Evolutionary conservation across 92 coral and sea anemone genomes (phyloP), one percentile per base, ranked within the genome.

Genomic region (Nematostella vectensis): DNA sequence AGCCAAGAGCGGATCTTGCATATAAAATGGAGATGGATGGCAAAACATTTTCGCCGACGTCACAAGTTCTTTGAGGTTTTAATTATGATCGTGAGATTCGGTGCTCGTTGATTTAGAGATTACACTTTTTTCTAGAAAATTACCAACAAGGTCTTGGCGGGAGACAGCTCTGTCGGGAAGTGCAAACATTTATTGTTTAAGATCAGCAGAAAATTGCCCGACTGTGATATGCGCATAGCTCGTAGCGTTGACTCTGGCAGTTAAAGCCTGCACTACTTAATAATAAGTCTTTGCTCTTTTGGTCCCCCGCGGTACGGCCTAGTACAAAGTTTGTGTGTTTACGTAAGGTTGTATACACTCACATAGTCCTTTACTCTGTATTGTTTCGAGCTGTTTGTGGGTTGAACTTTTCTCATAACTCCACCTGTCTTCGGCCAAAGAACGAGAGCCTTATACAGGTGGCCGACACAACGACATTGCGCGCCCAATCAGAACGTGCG

Each of bases 321-420:
- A 8, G n/a, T n/a, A n/a, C n/a, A n/a, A n/a, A n/a, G n/a, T n/a
- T n/a, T 11, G 12, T 69, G 33, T 83, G 71, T 83, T 78, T 74
- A 70, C 21, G 11, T 45, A 45, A 45, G 51, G 11, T 45, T 17
- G 12, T 45, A 45, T 17, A 4, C 9, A 22, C 23, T 19, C 17
- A 45, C 51, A 45, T 45, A 22, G 17, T 22, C 51, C 51, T 45
- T 45, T 45, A 17, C 51, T 4, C 18, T 4, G 51, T 22, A 67
- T 85, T 85, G 94, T 85, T 77, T 80, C 55, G 49, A 63, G 79
- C 61, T 83, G 94, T 79, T 72, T 75, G 63, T 61, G 75, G 86
- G 66, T 68, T 65, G 56, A 56, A 55, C 25, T 69, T 63, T 59
- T 69, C 48, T 43, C 45, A 31, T 20, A 23, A 20, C 20, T 29